Conservation (phyloP, 2,797 vertebrate genomes). For the Phoxinus dragarum region DNA sequence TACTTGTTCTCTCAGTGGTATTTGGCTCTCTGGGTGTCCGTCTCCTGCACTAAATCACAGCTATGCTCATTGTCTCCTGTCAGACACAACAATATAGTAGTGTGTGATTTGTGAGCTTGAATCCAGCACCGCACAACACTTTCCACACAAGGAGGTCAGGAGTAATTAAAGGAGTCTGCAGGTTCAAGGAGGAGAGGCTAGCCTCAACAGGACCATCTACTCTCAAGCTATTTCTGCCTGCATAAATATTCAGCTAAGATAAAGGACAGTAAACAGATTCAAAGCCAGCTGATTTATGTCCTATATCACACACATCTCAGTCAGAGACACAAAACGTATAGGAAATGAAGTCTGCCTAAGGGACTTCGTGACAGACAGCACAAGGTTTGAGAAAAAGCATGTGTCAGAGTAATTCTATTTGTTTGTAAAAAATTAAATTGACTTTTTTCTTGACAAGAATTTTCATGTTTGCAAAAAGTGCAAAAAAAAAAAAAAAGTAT, state of each 20-base stretch:
- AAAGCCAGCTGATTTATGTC: constrained; percentile 79
- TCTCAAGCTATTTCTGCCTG: constrained; percentile 62
- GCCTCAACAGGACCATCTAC: constrained; percentile 60
- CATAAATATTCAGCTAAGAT: constrained; percentile 89
- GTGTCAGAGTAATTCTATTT: not conserved
- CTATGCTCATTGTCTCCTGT: constrained; percentile 58
- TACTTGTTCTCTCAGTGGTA: constrained; percentile 11
- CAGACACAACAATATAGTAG: constrained; percentile 59
- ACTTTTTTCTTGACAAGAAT: not conserved
- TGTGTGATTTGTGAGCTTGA: constrained; percentile 71
- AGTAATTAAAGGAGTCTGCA: constrained; percentile 79
- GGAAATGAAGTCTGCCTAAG: constrained; percentile 2
- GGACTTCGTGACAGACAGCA: constrained; percentile 12
- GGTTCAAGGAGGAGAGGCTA: constrained; percentile 71
- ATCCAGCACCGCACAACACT: constrained; percentile 55
- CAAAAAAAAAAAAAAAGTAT: too few species aligned
- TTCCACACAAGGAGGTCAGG: constrained; percentile 66
- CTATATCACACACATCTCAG: constrained; percentile 76
- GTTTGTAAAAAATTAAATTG: not conserved
- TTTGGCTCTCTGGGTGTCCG: constrained; percentile 40
- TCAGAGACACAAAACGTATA: constrained; percentile 69
- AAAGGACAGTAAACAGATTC: constrained; percentile 84
- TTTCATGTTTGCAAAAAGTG: too few species aligned
- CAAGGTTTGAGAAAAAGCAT: constrained; percentile 4
- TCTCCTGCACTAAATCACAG: constrained; percentile 56